Conservation (phyloP, 2,113 vertebrate genomes). For the Cyanistes caeruleus region DNA sequence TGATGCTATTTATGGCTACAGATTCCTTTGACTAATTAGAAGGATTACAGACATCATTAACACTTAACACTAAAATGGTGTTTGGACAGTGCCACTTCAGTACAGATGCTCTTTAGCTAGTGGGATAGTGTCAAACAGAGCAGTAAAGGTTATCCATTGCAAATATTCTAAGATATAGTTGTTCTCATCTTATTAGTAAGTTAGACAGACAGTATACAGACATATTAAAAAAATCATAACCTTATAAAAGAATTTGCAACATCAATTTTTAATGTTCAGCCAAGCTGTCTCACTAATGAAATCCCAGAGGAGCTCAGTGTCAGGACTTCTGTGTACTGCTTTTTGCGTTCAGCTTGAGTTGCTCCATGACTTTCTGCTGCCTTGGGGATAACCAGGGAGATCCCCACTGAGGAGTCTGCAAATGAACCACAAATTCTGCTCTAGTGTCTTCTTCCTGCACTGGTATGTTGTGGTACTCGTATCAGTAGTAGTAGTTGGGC, state of each 20-base stretch:
- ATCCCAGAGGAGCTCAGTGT: not conserved
- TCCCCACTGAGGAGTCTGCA: not conserved
- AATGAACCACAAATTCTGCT: not conserved
- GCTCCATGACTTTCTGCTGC: not conserved
- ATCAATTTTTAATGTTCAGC: not conserved
- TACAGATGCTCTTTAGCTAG: not conserved
- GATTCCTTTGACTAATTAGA: not conserved
- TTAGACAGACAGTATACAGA: not conserved
- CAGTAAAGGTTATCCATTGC: not conserved
- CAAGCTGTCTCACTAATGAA: not conserved
- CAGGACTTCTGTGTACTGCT: not conserved
- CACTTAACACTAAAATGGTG: not conserved
- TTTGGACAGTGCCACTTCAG: not conserved
- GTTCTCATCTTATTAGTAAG: not conserved
- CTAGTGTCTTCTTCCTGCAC: not conserved
- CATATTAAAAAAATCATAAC: not conserved
- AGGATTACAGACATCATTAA: not conserved
- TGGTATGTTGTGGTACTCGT: not conserved
- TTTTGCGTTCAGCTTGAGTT: not conserved
- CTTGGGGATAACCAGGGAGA: not conserved
- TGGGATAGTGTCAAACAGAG: not conserved
- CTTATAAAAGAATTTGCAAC: not conserved
- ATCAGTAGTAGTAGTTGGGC: not conserved
- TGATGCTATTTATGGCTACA: not conserved
- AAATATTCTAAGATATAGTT: not conserved